phyloP scores from a whole-genome alignment of 2,113 vertebrate genomes.

The Scopus umbretta region DNA sequence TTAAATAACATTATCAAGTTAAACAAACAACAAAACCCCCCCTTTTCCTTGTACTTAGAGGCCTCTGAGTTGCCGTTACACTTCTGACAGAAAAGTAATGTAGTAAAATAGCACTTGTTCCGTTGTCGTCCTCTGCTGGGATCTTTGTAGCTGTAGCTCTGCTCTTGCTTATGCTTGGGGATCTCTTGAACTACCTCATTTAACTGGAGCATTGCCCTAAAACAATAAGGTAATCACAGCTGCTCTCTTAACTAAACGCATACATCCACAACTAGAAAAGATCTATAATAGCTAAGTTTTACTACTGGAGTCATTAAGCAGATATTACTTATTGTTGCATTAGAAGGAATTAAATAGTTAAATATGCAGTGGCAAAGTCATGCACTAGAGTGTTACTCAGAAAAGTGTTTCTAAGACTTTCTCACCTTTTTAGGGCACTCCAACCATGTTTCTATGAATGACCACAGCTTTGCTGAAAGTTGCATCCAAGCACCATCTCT shows the following conservation, averaged over 20 bases:
- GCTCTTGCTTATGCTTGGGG: not conserved
- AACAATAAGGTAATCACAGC: not conserved
- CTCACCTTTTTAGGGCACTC: conserved; percentile 72
- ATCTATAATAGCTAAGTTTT: not conserved
- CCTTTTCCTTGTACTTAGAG: not conserved
- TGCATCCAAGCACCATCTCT: conserved; percentile 69
- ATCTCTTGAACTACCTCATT: not conserved
- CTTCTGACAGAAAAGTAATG: not conserved
- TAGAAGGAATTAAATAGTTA: not conserved
- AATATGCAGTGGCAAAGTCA: not conserved
- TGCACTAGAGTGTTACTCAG: not conserved
- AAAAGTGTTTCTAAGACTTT: not conserved
- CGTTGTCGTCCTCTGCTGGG: accelerated
- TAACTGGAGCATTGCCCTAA: not conserved
- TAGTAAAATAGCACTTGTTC: not conserved
- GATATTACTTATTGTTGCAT: not conserved
- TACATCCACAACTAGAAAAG: not conserved
- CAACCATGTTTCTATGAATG: conserved; percentile 5
- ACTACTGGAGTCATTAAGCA: not conserved
- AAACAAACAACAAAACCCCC: not conserved
- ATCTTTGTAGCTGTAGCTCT: not conserved
- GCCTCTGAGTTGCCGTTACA: not conserved
- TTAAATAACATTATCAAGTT: accelerated
- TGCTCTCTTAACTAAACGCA: not conserved
- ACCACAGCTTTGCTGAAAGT: conserved; percentile 62